Percentiles rank a stretch among this genome's conserved stretches.
Conservation (phyloP, 2,113 vertebrate genomes). For the Pleuronectes platessa region DNA sequence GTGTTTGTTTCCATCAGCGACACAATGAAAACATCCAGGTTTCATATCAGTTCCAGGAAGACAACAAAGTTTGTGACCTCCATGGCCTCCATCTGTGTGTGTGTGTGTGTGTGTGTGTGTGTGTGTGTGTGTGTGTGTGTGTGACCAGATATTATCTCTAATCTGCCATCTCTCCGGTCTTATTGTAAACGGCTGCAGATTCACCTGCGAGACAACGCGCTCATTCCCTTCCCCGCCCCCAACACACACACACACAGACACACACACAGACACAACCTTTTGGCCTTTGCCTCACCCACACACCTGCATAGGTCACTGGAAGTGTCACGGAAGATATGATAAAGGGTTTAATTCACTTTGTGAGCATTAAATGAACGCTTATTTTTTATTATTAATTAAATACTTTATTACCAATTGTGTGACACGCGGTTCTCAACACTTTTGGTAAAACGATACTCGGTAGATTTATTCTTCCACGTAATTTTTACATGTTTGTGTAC, state of each 20-base stretch:
- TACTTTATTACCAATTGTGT: too few species aligned
- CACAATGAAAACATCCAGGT: constrained; percentile 52
- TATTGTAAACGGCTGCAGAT: constrained; percentile 58
- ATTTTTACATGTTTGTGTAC: too few species aligned
- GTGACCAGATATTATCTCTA: constrained; percentile 52
- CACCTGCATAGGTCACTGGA: not conserved
- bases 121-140: constrained; percentile 26
- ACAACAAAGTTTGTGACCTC: constrained; percentile 63
- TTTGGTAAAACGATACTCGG: too few species aligned
- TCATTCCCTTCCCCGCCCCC: not conserved
- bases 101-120: constrained; percentile 29
- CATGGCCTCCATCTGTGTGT: constrained; percentile 3
- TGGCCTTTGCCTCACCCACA: not conserved
- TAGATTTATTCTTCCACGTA: too few species aligned
- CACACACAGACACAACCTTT: too few species aligned
- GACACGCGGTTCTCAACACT: too few species aligned
- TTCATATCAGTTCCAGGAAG: constrained; percentile 58
- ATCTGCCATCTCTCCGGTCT: constrained; percentile 42
- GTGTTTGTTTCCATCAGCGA: not conserved
- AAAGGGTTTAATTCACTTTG: too few species aligned
- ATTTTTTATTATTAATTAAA: too few species aligned
- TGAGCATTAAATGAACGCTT: too few species aligned
- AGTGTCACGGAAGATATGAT: too few species aligned
- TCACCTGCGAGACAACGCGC: constrained; percentile 62
- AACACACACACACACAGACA: too few species aligned